Evolutionary conservation across 2,113 vertebrate species (phyloP).

Genomic region (Sinocyclocheilus maitianheensis): DNA sequence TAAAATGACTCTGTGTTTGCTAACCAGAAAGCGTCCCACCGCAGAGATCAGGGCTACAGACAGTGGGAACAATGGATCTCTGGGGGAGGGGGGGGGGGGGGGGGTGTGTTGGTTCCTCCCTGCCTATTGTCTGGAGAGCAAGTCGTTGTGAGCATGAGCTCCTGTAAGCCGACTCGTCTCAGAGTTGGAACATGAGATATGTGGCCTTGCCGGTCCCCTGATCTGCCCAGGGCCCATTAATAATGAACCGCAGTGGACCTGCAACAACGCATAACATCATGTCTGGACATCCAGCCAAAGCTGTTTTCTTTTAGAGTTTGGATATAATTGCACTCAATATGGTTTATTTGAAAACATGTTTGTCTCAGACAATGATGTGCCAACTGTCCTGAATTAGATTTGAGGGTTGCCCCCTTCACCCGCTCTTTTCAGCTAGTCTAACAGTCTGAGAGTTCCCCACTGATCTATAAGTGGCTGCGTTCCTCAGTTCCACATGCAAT

Average conservation of each 20-base stretch:
- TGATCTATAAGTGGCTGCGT: not conserved
- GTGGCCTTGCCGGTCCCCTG: not conserved
- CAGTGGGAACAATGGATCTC: slow-evolving; percentile 34
- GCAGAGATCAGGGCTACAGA: slow-evolving; percentile 37
- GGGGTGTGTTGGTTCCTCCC: slow-evolving; percentile 43
- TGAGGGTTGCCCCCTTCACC: not conserved
- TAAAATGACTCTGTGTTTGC: slow-evolving; percentile 23
- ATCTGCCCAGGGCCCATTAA: not conserved
- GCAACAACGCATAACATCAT: not conserved
- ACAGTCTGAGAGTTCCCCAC: not conserved
- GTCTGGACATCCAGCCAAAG: not conserved
- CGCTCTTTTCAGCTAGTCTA: not conserved
- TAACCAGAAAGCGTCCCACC: slow-evolving; percentile 31
- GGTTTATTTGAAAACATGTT: not conserved
- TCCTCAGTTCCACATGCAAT: not conserved
- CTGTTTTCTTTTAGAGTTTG: not conserved
- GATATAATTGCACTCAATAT: not conserved
- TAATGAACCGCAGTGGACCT: slow-evolving; percentile 15
- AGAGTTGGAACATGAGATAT: slow-evolving; percentile 18
- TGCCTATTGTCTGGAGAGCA: slow-evolving; percentile 49
- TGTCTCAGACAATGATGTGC: not conserved
- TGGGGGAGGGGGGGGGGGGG: slow-evolving; percentile 42
- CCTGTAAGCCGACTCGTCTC: slow-evolving; percentile 48
- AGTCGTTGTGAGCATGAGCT: slow-evolving; percentile 27
- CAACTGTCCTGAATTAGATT: not conserved